These are phyloP conservation scores for Drosophila ambigua DNA, from an alignment of 1,140 invertebrate genomes.

Conservation along the genomic window DNA sequence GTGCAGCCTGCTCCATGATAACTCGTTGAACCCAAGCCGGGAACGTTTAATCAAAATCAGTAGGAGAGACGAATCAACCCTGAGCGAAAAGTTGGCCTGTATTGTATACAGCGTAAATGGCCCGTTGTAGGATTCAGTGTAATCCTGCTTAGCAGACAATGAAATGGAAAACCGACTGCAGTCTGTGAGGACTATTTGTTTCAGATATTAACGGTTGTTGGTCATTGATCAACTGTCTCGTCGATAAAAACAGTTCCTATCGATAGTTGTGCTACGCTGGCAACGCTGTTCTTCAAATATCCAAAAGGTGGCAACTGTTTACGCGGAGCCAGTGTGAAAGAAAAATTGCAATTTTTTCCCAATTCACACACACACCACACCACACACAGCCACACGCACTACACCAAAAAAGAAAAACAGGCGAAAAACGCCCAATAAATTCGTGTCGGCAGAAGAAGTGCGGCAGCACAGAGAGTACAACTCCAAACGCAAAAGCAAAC, in stretches of 20 bases:
- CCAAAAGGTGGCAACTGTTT: slow-evolving; percentile 15
- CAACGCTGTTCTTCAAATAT: background rate
- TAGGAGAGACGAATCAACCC: too few relatives aligned
- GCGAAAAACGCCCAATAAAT: slow-evolving; percentile 71
- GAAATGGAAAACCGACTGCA: too few relatives aligned
- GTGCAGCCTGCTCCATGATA: background rate
- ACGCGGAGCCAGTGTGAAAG: slow-evolving; percentile 14
- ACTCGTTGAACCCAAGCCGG: background rate
- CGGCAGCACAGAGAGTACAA: slow-evolving; percentile 9
- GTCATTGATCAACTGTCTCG: background rate
- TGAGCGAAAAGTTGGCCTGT: too few relatives aligned
- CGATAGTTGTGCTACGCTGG: background rate
- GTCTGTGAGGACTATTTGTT: background rate
- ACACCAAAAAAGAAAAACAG: slow-evolving; percentile 31
- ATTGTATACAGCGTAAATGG: too few relatives aligned
- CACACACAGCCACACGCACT: slow-evolving; percentile 28
- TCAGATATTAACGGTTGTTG: slow-evolving; percentile 1
- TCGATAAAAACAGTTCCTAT: slow-evolving; percentile 1
- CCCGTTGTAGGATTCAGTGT: too few relatives aligned
- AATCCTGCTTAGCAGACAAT: too few relatives aligned
- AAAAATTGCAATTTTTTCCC: slow-evolving; percentile 42
- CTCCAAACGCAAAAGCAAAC: background rate
- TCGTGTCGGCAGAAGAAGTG: slow-evolving; percentile 33
- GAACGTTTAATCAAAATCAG: too few relatives aligned
- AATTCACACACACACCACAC: slow-evolving; percentile 32